A percentile compares a stretch with the other conserved stretches of the same genome.
phyloP scores from a whole-genome alignment of 2,888 invertebrate genomes.

The Piscicola geometra region DNA sequence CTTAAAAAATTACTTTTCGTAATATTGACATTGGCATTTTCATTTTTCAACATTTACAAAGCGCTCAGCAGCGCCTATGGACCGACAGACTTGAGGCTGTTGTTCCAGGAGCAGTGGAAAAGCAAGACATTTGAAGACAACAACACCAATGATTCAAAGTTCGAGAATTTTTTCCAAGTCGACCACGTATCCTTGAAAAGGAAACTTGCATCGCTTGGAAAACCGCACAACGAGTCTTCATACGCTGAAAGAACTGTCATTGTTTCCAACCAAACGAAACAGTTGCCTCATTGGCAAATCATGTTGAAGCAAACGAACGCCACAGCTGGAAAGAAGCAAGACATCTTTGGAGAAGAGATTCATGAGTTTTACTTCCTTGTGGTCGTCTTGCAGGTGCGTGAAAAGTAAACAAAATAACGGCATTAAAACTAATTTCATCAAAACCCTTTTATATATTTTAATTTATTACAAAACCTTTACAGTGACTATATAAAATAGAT shows the following conservation, averaged over 20 bases:
- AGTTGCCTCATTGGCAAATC: slow-evolving; percentile 14
- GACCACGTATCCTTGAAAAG: neutral
- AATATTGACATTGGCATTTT: neutral
- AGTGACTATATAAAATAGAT: too few species aligned
- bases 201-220: slow-evolving; percentile 5
- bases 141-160: neutral
- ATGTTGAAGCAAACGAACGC: neutral
- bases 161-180: neutral
- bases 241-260: neutral
- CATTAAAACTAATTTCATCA: too few species aligned
- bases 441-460: too few species aligned
- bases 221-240: slow-evolving; percentile 9
- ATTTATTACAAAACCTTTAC: too few species aligned
- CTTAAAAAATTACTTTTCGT: slow-evolving; percentile 1
- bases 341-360: neutral
- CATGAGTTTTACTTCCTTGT: slow-evolving; percentile 20
- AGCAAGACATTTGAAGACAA: neutral
- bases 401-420: too few species aligned
- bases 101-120: neutral
- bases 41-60: slow-evolving; percentile 20
- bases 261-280: neutral
- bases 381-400: slow-evolving; percentile 25
- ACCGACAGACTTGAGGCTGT: neutral
- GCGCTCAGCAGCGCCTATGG: neutral
- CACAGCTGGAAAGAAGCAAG: neutral